Evolutionary conservation across 2,888 invertebrate genomes (phyloP), one percentile per base, ranked within the genome.

Genomic region (Acleris laterana): DNA sequence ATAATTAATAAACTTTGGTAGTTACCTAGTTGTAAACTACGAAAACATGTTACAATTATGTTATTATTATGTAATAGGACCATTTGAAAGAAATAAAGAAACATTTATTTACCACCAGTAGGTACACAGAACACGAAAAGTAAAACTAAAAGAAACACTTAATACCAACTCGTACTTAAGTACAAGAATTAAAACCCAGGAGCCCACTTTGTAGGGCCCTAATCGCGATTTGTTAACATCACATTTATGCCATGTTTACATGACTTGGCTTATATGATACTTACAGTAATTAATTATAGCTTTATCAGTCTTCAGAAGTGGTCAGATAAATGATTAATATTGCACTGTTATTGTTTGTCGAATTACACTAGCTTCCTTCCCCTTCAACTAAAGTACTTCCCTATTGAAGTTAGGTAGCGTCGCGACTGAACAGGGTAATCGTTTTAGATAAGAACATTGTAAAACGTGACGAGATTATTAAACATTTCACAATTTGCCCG

Each of bases 221-320:
- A 52, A 28, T 51, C 32, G 11, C 7, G 20, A 20, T 9, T 42
- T 32, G 17, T 55, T 20, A 20, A 5, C 17, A 42, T 6, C 13
- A 38, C 13, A 13, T 38, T 32, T 38, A 13, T 25, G 25, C 22
- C 61, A 20, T 63, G 44, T 56, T 57, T 25, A 51, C 55, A 63
- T 44, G 50, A 42, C 42, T 20, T 32, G 50, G 9, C 17, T 19
- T 51, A 28, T 38, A 28, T n/a, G 32, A 49, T 50, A 44, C 44
- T 11, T 48, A 20, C 52, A 50, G 44, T 44, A 62, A 32, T 52
- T 13, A 49, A 44, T 48, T 38, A 13, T 38, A 38, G 22, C 48
- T 53, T 53, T 53, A 64, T 64, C 58, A 59, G 46, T 59, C 53
- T 53, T 49, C 6, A 38, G 3, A 51, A 64, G 64, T 60, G 55